phyloP scores from a whole-genome alignment of 2,113 vertebrate genomes.

The Hucho hucho region DNA sequence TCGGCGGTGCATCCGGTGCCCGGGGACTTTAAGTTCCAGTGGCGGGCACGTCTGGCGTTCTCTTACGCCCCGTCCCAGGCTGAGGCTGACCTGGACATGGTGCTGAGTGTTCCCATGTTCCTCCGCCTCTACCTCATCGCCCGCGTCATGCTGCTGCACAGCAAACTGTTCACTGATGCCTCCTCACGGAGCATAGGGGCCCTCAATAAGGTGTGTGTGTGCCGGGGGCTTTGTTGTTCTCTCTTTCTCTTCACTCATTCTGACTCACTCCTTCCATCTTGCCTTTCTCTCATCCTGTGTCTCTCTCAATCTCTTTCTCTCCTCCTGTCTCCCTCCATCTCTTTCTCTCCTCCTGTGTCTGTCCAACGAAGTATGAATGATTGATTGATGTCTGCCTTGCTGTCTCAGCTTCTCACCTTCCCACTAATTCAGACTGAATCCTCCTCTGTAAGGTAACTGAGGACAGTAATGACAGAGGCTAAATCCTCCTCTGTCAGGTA shows the following conservation, averaged over 20 bases:
- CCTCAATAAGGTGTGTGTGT: slow-evolving; percentile 74
- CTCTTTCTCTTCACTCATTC: neutral
- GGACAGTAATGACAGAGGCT: neutral
- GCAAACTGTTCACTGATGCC: slow-evolving; percentile 94
- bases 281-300: neutral
- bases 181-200: slow-evolving; percentile 81
- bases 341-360: neutral
- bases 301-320: slow-evolving; percentile 3
- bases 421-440: neutral
- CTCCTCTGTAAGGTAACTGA: neutral
- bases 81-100: slow-evolving; percentile 97
- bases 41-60: slow-evolving; percentile 95
- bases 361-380: too few relatives aligned
- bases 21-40: slow-evolving; percentile 95
- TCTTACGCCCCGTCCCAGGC: slow-evolving; percentile 89
- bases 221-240: neutral
- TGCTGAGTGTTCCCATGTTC: slow-evolving; percentile 98
- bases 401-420: neutral
- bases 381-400: too few relatives aligned
- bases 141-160: slow-evolving; percentile 96
- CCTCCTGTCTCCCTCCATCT: slow-evolving; percentile 15
- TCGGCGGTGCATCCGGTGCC: slow-evolving; percentile 96
- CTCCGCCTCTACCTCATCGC: slow-evolving; percentile 97
- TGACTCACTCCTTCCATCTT: neutral
- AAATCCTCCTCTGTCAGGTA: neutral